Evolutionary conservation across 2,797 vertebrate species (phyloP).

Genomic region (Morelia viridis): DNA sequence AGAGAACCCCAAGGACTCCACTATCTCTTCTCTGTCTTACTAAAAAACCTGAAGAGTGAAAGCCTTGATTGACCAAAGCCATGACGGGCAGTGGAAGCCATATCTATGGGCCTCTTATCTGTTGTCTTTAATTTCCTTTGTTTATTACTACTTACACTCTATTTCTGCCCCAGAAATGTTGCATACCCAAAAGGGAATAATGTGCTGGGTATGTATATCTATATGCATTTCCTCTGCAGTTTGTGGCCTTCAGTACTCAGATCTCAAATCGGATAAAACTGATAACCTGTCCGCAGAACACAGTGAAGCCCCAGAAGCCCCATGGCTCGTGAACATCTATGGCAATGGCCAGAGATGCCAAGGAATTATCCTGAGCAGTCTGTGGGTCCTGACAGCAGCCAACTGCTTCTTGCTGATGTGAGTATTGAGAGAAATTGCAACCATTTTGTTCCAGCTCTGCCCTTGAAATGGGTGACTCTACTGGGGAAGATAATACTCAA

Average conservation of each 20-base stretch:
- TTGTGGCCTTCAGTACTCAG: neutral
- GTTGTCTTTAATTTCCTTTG: neutral
- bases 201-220: neutral
- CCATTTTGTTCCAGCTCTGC: neutral
- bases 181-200: neutral
- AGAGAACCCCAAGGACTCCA: no score
- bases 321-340: conserved; percentile 22
- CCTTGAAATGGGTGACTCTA: neutral
- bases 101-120: neutral
- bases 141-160: neutral
- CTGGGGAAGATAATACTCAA: neutral
- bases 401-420: conserved; percentile 40
- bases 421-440: conserved; percentile 9
- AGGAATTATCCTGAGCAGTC: conserved; percentile 25
- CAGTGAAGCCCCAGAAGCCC: neutral
- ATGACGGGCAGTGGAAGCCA: neutral
- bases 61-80: neutral
- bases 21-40: neutral
- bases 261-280: neutral
- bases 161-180: neutral
- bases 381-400: conserved; percentile 43
- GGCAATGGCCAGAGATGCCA: conserved; percentile 30
- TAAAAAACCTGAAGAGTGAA: neutral
- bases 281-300: neutral
- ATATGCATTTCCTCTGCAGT: neutral